Percentiles rank a stretch among this genome's conserved stretches.
Conservation (phyloP, 1,140 invertebrate species). For the Lamellibrachia luymesi region DNA sequence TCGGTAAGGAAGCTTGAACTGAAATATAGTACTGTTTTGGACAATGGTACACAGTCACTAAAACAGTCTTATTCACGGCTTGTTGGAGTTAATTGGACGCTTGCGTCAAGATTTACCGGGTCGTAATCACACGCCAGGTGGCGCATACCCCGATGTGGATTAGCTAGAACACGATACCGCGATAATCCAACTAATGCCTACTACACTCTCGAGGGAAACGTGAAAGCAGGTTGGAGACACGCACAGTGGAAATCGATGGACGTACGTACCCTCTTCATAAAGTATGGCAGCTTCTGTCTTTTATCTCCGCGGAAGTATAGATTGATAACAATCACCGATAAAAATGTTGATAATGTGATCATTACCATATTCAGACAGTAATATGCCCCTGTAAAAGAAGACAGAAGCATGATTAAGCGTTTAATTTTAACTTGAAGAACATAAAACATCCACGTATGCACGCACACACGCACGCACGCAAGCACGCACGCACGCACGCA, state of each 20-base stretch:
- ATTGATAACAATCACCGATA: slow-evolving; percentile 38
- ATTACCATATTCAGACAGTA: slow-evolving; percentile 41
- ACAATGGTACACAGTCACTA: no score
- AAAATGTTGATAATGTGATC: slow-evolving; percentile 39
- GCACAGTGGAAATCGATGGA: not conserved
- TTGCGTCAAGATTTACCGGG: no score
- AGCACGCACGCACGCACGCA: slow-evolving; percentile 20
- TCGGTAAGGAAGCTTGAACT: no score
- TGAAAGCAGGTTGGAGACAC: not conserved
- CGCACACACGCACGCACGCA: not conserved
- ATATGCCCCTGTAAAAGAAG: slow-evolving; percentile 35
- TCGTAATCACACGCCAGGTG: not conserved
- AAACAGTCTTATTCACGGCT: no score
- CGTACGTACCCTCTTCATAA: slow-evolving; percentile 45
- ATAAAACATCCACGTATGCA: not conserved
- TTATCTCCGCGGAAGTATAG: slow-evolving; percentile 36
- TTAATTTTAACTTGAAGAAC: not conserved
- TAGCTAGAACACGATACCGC: not conserved
- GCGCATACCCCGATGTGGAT: not conserved
- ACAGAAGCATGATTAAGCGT: not conserved
- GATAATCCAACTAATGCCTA: not conserved
- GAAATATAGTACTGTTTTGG: no score
- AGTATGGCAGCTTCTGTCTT: slow-evolving; percentile 39
- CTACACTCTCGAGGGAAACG: not conserved
- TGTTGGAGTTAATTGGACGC: no score